phyloP scores from a whole-genome alignment of 2,113 vertebrate genomes.

The Melanerpes formicivorus region DNA sequence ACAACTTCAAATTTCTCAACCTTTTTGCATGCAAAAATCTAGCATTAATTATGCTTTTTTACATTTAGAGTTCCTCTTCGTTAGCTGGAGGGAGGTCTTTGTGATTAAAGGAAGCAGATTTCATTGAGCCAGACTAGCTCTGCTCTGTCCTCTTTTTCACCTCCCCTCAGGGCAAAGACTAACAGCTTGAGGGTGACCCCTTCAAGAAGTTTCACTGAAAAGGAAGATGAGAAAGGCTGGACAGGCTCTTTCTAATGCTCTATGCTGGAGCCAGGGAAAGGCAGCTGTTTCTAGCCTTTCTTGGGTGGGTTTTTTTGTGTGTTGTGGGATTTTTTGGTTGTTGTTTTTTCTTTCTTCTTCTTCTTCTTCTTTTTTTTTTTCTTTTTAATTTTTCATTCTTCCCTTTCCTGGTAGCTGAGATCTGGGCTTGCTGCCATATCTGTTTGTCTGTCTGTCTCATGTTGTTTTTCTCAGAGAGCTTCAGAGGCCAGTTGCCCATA shows the following conservation, averaged over 20 bases:
- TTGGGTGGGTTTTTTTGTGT: neutral
- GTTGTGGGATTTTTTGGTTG: neutral
- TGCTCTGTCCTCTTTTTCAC: constrained; percentile 77
- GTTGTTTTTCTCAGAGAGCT: constrained; percentile 72
- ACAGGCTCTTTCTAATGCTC: constrained; percentile 57
- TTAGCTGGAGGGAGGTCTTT: constrained; percentile 62
- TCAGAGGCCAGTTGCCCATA: constrained; percentile 67
- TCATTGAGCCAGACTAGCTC: constrained; percentile 52
- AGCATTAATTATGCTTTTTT: constrained; percentile 51
- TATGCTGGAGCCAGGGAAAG: constrained; percentile 56
- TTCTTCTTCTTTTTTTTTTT: too few species aligned
- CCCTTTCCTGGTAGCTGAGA: constrained; percentile 33
- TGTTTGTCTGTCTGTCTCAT: constrained; percentile 67
- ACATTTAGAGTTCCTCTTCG: neutral
- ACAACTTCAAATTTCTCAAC: constrained; percentile 41
- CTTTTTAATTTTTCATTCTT: neutral
- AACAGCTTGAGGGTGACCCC: constrained; percentile 71
- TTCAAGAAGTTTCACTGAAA: constrained; percentile 51
- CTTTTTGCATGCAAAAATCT: constrained; percentile 48
- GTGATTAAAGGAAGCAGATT: constrained; percentile 68
- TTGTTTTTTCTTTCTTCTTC: neutral
- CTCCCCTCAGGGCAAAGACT: constrained; percentile 73
- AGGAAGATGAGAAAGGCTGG: constrained; percentile 67
- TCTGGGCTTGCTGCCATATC: constrained; percentile 72
- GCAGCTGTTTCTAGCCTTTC: constrained; percentile 73